Base-by-base conservation (phyloP, 2,113 vertebrate species). In the Colinus virginianus region DNA sequence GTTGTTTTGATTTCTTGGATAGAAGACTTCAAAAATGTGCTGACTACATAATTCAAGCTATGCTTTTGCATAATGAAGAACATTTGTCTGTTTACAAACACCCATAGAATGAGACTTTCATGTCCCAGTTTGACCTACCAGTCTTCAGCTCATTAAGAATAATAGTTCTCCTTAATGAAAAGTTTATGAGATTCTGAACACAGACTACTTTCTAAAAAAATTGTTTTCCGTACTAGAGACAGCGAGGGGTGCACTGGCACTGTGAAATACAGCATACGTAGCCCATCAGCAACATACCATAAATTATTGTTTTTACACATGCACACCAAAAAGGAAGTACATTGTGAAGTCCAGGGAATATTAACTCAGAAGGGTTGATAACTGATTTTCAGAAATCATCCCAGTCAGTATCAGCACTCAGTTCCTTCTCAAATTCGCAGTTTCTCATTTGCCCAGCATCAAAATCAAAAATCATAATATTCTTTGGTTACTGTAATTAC, bases 321-420 rank as follows among this genome's bases (percentile, higher is more conserved):
- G 26, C 2, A 2, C 9, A 36, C 13, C 7, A 71, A 43, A 30
- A 0, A 4, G 51, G 46, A 83, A 78, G 26, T 4, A 17, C 21
- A 3, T 11, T 64, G 22, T 34, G 58, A 84, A 78, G 9, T 5
- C 10, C 22, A 64, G 38, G 9, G 48, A 68, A 68, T 15, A 38
- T 9, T 48, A 61, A 62, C 3, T 8, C 14, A 23, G 20, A 71
- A 67, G 21, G 9, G 7, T 25, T 42, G 46, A 16, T 1, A 17
- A 56, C 3, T 67, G 5, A 38, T 93, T 67, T 25, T 75, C 61
- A 81, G 64, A 70, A 88, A 4, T 6, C 15, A 15, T 68, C 36
- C 17, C 32, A 75, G 25, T 9, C 28, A 21, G 22, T 46, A 40
- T 2, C 8, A 2, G 6, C 46, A 8, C 8, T 87, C 13, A 36